Base-by-base conservation (phyloP, 2,113 vertebrate genomes). In the Conger conger region DNA sequence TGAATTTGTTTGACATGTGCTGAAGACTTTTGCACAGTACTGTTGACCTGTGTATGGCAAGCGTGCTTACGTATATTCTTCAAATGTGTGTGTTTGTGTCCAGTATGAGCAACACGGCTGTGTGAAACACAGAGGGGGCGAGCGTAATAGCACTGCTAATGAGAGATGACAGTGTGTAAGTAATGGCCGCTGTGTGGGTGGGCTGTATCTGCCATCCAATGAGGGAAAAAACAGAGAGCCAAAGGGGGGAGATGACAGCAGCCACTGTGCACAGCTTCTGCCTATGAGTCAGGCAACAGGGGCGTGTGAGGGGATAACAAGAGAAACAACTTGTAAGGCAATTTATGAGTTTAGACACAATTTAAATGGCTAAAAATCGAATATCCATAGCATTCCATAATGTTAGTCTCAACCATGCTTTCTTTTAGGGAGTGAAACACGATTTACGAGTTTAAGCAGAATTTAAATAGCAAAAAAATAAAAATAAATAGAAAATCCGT, bases 141-240 rank as follows among this genome's bases (percentile, higher is more conserved):
- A 68, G 76, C 45, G 73, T 37, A 42, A 79, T 60, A 40, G 8
- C 6, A 20, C 53, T 38, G 68, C 68, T 86, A 79, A 86, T 60
- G 30, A 76, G 85, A 80, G n/a, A 35, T 83, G 85, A 82, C 85
- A 73, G 38, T 36, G 18, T 73, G 37, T n/a, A 60, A 79, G 76
- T 79, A 86, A 80, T 73, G 30, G 30, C 20, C 5, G 18, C 78
- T 6, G 38, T 76, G 85, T 86, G 30, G 76, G 81, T 50, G 54
- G 73, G 36, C 63, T 79, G 81, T 53, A 53, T 86, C 57, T 73
- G 82, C 57, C 50, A 36, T 86, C 30, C 63, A 73, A 83, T 80
- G 45, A 79, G 7, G 40, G 38, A 79, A 33, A n/a, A 38, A 36
- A 63, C 57, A n/a, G 76, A 54, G 36, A 27, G n/a, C 81, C 36